phyloP scores from a whole-genome alignment of 2,888 invertebrate species.

The Phania funesta region DNA sequence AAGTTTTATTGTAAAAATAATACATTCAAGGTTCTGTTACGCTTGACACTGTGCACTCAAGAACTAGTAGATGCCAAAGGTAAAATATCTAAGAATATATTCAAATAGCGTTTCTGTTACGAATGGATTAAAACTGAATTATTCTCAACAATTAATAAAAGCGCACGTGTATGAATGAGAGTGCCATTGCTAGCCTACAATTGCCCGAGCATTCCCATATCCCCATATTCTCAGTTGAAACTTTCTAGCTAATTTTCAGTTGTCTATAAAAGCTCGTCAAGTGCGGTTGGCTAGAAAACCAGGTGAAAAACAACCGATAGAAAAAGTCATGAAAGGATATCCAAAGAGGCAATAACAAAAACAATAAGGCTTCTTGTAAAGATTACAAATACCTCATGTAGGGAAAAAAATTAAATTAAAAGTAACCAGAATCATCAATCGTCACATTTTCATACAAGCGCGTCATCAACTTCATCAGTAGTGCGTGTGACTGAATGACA shows the following conservation, averaged over 20 bases:
- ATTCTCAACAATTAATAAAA: constrained; percentile 18
- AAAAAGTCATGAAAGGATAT: neutral
- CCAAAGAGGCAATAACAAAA: constrained; percentile 3
- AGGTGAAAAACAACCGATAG: neutral
- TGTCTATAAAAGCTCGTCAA: constrained; percentile 51
- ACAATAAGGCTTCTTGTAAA: neutral
- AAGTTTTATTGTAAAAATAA: too few species aligned
- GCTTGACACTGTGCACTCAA: neutral
- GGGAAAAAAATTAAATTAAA: neutral
- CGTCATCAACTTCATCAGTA: constrained; percentile 48
- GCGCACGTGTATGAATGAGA: neutral
- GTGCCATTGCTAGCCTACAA: neutral
- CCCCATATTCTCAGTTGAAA: neutral
- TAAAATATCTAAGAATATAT: neutral
- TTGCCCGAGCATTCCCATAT: neutral
- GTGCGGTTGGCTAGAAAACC: constrained; percentile 45
- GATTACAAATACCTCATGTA: neutral
- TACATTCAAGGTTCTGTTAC: neutral
- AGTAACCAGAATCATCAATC: neutral
- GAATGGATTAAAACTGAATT: constrained; percentile 31
- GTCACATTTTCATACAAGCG: constrained; percentile 34
- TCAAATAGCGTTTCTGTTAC: constrained; percentile 14
- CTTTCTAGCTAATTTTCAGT: constrained; percentile 43
- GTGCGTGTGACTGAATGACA: neutral
- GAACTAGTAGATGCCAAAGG: neutral